Evolutionary conservation across 2,888 invertebrate genomes (phyloP).

Genomic region (Aricia artaxerxes): DNA sequence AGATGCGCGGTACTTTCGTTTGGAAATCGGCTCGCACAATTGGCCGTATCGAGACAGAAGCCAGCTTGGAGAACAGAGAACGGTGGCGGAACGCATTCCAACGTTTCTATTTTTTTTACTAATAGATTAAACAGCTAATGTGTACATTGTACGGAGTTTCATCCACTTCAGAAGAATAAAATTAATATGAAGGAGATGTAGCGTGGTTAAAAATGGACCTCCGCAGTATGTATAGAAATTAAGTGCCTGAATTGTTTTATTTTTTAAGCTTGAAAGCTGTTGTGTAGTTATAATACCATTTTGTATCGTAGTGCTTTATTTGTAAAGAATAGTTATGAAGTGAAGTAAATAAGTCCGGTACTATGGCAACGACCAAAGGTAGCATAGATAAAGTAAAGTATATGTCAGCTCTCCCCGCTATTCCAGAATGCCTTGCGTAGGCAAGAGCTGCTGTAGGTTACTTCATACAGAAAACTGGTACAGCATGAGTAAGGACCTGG

Average conservation of each 20-base stretch:
- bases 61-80: constrained; percentile 59
- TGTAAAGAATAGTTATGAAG: no score
- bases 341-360: no score
- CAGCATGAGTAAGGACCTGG: no score
- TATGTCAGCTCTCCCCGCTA: no score
- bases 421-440: no score
- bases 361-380: no score
- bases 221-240: not conserved
- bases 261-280: not conserved
- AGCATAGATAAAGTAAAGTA: no score
- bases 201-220: not conserved
- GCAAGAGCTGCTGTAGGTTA: no score
- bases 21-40: constrained; percentile 80
- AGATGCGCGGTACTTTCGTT: constrained; percentile 80
- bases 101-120: constrained; percentile 49
- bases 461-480: no score
- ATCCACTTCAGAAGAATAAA: not conserved
- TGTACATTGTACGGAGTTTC: not conserved
- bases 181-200: not conserved
- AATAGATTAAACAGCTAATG: constrained; percentile 20
- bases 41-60: constrained; percentile 75
- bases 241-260: not conserved
- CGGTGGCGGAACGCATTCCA: constrained; percentile 63
- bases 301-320: no score
- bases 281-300: no score